Conservation (phyloP, 2,797 vertebrate species). For the Acanthis flammea region DNA sequence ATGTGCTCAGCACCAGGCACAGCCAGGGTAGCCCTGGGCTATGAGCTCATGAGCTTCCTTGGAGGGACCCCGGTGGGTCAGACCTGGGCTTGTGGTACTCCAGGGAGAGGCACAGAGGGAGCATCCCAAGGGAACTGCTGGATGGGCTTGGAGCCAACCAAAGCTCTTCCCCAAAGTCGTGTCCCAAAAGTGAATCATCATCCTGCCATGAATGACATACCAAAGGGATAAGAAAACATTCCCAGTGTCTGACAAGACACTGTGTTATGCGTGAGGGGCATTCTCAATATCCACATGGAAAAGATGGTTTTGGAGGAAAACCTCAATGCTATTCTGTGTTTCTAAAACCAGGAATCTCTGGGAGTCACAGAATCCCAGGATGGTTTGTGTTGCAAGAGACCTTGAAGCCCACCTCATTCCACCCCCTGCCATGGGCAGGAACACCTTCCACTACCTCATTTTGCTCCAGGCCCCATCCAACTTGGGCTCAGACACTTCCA, state of each 20-base stretch:
- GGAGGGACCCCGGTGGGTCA: not conserved
- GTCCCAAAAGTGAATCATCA: slow-evolving; percentile 22
- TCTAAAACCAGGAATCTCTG: not conserved
- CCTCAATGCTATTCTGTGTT: not conserved
- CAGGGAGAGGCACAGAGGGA: not conserved
- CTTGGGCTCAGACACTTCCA: not conserved
- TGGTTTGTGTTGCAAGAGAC: not conserved
- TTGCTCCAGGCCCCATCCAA: accelerated
- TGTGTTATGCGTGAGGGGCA: accelerated
- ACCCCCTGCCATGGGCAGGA: not conserved
- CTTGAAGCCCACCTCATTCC: not conserved
- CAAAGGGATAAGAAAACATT: not conserved
- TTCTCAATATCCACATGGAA: not conserved
- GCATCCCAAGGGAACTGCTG: not conserved
- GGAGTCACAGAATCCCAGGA: not conserved
- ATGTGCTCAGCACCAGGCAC: not conserved
- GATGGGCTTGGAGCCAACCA: not conserved
- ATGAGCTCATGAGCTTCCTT: not conserved
- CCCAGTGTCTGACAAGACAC: not conserved
- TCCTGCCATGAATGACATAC: slow-evolving; percentile 6
- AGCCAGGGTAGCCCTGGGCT: not conserved
- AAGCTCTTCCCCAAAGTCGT: not conserved
- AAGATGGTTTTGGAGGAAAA: not conserved
- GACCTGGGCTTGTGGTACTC: not conserved
- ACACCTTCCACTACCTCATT: not conserved